Conservation (phyloP, 2,797 vertebrate species). For the Dendrocincla tyrannina region DNA sequence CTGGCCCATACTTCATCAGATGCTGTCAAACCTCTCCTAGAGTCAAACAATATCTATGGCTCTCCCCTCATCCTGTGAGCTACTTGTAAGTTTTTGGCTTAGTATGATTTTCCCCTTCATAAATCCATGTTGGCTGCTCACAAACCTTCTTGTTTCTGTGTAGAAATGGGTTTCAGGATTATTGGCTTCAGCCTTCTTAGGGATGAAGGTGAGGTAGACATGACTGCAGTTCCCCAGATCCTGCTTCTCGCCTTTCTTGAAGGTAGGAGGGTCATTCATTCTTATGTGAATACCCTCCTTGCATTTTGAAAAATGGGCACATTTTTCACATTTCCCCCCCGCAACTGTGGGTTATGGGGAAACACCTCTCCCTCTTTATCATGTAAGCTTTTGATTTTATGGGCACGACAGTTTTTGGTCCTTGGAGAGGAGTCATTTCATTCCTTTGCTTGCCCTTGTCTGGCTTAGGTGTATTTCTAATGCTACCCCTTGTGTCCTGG, state of each 20-base stretch:
- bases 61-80: not conserved
- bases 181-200: not conserved
- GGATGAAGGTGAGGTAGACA: not conserved
- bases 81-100: not conserved
- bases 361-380: not conserved
- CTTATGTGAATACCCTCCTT: not conserved
- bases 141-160: not conserved
- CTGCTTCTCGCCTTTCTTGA: not conserved
- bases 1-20: not conserved
- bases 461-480: not conserved
- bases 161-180: not conserved
- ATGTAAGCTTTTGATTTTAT: not conserved
- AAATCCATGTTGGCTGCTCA: not conserved
- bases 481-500: not conserved
- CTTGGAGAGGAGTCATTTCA: not conserved
- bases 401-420: not conserved
- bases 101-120: not conserved
- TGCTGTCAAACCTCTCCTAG: not conserved
- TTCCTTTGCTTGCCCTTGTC: not conserved
- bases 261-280: not conserved
- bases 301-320: not conserved
- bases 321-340: fast-evolving
- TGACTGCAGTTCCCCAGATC: not conserved
- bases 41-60: not conserved
- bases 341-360: not conserved